Conservation (phyloP, 2,888 invertebrate species). For the Cryptocheilus praepositus region DNA sequence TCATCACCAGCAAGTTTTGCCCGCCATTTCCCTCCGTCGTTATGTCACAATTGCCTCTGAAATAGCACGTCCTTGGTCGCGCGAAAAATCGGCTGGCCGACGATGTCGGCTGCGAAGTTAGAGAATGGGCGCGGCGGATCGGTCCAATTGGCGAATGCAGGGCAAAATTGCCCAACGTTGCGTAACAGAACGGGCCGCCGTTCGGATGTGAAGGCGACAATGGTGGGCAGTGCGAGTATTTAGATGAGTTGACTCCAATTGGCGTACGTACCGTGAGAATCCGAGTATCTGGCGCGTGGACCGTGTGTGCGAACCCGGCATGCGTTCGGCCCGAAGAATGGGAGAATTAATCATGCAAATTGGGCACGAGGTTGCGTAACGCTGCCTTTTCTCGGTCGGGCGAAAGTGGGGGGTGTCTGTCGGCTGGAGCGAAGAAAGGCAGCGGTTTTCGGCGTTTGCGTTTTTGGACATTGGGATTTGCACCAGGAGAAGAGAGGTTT, state of each 20-base stretch:
- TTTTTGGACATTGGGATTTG: too few relatives aligned
- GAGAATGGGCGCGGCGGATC: conserved; percentile 24
- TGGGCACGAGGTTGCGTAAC: conserved; percentile 53
- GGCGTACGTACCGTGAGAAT: conserved; percentile 73
- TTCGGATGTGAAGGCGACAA: conserved; percentile 43
- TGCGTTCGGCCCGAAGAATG: conserved; percentile 36
- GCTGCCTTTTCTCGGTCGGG: conserved; percentile 30
- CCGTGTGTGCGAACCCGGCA: conserved; percentile 47
- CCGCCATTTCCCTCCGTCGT: too few relatives aligned
- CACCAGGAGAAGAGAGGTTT: too few relatives aligned
- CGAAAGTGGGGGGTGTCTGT: too few relatives aligned
- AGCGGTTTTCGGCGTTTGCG: too few relatives aligned
- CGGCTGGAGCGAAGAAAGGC: too few relatives aligned
- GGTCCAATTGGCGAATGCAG: conserved; percentile 52
- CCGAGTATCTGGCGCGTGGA: conserved; percentile 62
- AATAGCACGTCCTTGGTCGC: conserved; percentile 12
- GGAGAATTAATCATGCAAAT: conserved; percentile 63
- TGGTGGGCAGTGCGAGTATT: conserved; percentile 66
- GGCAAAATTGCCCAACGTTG: conserved; percentile 51
- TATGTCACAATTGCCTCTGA: background rate
- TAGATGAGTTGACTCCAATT: conserved; percentile 75
- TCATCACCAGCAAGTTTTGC: too few relatives aligned
- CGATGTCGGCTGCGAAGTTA: background rate
- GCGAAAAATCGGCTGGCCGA: background rate
- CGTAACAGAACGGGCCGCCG: conserved; percentile 45